Evolutionary conservation across 2,888 invertebrate genomes (phyloP).

Genomic region (Hoplodrina blanda): DNA sequence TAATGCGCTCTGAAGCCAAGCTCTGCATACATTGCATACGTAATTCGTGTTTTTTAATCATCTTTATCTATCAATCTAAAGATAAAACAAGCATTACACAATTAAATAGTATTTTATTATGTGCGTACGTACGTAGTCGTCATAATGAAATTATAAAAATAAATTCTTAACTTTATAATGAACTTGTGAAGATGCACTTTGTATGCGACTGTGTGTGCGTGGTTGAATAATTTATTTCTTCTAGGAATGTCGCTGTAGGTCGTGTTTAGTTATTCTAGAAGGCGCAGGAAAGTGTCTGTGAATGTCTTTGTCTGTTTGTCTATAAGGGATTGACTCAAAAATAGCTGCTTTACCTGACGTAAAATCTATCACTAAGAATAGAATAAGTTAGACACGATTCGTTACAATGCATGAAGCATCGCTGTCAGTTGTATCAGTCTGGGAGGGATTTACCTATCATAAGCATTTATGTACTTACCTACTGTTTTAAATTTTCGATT

Average conservation of each 20-base stretch:
- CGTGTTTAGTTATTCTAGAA: conserved; percentile 49
- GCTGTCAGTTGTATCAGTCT: conserved; percentile 22
- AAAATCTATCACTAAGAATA: conserved; percentile 9
- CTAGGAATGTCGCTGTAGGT: conserved; percentile 54
- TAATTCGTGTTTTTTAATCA: conserved; percentile 46
- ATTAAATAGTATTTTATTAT: conserved; percentile 46
- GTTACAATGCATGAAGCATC: conserved; percentile 16
- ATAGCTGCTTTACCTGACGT: conserved; percentile 35
- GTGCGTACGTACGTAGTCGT: conserved; percentile 38
- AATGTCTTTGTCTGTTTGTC: conserved; percentile 40
- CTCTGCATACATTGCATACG: conserved; percentile 30
- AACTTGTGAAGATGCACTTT: conserved; percentile 45
- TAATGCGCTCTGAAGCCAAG: conserved; percentile 16
- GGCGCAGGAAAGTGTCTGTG: conserved; percentile 44
- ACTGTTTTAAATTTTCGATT: too few species aligned
- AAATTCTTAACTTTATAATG: conserved; percentile 27
- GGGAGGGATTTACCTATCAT: conserved; percentile 8
- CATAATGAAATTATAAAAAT: conserved; percentile 52
- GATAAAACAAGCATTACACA: conserved; percentile 37
- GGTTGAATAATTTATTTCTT: conserved; percentile 57
- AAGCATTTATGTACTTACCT: background rate
- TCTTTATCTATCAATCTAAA: conserved; percentile 43
- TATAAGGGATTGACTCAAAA: conserved; percentile 23
- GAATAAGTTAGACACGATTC: conserved; percentile 28
- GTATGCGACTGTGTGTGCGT: conserved; percentile 30